A percentile compares a stretch with the other conserved stretches of the same genome.
Evolutionary conservation across 2,888 invertebrate genomes (phyloP).

Genomic region (Acheta domesticus): DNA sequence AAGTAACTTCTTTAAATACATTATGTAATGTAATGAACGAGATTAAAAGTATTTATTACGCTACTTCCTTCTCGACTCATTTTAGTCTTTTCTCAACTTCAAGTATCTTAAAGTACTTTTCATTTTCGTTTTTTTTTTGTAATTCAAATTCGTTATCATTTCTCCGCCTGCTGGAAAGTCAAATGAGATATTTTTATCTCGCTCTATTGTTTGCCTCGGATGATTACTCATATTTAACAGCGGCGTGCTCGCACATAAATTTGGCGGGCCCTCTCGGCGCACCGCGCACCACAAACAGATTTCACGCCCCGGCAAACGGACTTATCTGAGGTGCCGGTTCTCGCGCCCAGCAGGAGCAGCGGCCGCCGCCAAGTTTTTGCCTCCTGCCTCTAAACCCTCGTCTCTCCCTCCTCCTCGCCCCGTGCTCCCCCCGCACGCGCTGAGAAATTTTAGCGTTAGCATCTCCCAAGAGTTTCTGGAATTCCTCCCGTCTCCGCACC

Average conservation of each 20-base stretch:
- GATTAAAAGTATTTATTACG: background rate
- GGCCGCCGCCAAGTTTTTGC: too few species aligned
- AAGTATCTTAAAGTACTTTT: background rate
- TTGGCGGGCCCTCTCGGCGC: background rate
- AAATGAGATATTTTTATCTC: slow-evolving; percentile 5
- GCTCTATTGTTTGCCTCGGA: background rate
- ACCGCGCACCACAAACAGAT: background rate
- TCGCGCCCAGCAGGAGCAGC: too few species aligned
- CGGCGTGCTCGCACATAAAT: background rate
- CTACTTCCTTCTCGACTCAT: background rate
- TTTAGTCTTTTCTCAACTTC: background rate
- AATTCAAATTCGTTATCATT: slow-evolving; percentile 3
- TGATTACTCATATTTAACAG: background rate
- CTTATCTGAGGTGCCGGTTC: background rate
- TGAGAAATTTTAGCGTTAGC: background rate
- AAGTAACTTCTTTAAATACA: too few species aligned
- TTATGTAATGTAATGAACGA: background rate
- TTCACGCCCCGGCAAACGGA: background rate
- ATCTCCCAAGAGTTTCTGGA: slow-evolving; percentile 18
- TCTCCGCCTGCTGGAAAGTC: background rate
- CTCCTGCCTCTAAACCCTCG: too few species aligned
- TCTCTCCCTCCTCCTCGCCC: background rate
- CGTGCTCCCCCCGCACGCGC: background rate
- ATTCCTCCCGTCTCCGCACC: background rate
- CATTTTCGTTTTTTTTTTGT: background rate